Base-by-base conservation (phyloP, 2,888 invertebrate genomes). In the Silvanus unidentatus region DNA sequence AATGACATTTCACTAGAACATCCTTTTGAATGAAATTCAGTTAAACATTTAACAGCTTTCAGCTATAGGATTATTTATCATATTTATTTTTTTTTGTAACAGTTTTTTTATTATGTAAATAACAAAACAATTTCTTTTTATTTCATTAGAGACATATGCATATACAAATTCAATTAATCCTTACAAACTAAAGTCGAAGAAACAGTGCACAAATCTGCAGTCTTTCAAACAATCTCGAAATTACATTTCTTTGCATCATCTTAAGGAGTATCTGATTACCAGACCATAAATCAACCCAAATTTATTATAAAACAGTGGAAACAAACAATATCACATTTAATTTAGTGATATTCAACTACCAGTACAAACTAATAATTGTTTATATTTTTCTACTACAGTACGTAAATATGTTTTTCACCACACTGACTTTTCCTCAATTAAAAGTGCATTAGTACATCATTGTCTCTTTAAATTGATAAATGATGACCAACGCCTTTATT, bases 161-260 rank as follows among this genome's bases (percentile, higher is more conserved):
- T 32, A 11, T 28, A 32, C n/a, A 32, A 12, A 32, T 12, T 11
- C 12, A 32, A 12, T 12, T 4, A 32, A 22, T 22, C n/a, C 32
- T 32, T 32, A 32, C n/a, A 5, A 32, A 32, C 32, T 32, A 32
- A 32, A 32, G 10, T 32, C n/a, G 22, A 22, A 32, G n/a, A 32
- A 32, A 32, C 32, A 32, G 32, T 32, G 12, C 32, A 32, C 32
- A 32, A 22, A 32, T 32, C 32, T 32, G 32, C 32, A 32, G 32
- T 32, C 32, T 32, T 32, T 32, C 32, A 32, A 32, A 32, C 32
- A 32, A 32, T 32, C 32, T 22, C n/a, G 32, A 32, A 32, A 32
- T 32, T 32, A 32, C 12, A 32, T 32, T 32, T 32, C 32, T 12
- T 22, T 22, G 3, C 22, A 22, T 22, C 22, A 22, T 22, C 3